Conservation (phyloP, 2,888 invertebrate species). For the Leptopilina myrica region DNA sequence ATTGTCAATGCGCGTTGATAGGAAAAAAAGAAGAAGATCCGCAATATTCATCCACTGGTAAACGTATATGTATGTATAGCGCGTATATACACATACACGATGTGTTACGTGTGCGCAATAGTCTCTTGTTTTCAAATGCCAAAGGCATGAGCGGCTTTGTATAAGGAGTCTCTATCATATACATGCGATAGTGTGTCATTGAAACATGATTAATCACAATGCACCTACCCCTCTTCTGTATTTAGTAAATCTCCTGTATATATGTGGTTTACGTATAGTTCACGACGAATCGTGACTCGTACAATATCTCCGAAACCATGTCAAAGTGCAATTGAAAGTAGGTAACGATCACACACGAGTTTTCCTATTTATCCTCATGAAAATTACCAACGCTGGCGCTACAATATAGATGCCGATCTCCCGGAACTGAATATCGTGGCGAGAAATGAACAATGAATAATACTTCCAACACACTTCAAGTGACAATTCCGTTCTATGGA, state of each 20-base stretch:
- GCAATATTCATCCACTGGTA: neutral
- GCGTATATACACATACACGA: neutral
- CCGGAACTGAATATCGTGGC: neutral
- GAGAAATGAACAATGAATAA: neutral
- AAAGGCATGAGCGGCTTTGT: conserved; percentile 38
- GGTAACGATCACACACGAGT: conserved; percentile 33
- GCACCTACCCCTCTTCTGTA: conserved; percentile 6
- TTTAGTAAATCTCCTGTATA: neutral
- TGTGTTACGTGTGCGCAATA: conserved; percentile 28
- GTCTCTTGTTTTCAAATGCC: conserved; percentile 38
- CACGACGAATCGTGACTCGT: conserved; percentile 35
- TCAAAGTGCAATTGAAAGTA: conserved; percentile 40
- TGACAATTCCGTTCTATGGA: too few species aligned
- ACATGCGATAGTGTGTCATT: conserved; percentile 34
- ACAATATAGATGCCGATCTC: conserved; percentile 35
- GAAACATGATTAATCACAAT: conserved; percentile 39
- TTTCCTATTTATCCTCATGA: conserved; percentile 37
- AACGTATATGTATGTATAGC: neutral
- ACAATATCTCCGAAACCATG: conserved; percentile 39
- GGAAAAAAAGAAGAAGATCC: neutral
- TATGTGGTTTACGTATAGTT: conserved; percentile 24
- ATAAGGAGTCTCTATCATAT: neutral
- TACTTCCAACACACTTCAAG: conserved; percentile 1
- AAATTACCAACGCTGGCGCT: conserved; percentile 27
- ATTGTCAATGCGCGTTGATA: conserved; percentile 6